phyloP scores from a whole-genome alignment of 2,888 invertebrate genomes.

The Andrena hattorfiana region DNA sequence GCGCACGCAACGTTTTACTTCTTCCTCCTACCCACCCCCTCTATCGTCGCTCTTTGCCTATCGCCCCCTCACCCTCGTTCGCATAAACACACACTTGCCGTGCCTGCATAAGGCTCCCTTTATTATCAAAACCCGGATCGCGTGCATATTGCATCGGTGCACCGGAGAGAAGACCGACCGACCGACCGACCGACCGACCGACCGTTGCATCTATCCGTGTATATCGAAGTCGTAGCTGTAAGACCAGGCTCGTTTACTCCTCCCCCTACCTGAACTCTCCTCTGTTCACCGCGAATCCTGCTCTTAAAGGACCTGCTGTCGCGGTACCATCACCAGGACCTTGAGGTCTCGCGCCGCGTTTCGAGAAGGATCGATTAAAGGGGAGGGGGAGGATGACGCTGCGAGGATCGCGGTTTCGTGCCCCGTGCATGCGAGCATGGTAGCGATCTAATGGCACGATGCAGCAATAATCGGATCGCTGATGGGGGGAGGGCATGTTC shows the following conservation, averaged over 20 bases:
- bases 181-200: slow-evolving; percentile 42
- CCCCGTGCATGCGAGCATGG: no score
- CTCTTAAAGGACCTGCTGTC: slow-evolving; percentile 54
- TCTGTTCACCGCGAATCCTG: slow-evolving; percentile 40
- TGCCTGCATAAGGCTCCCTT: slow-evolving; percentile 78
- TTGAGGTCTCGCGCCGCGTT: slow-evolving; percentile 21
- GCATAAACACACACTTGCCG: slow-evolving; percentile 78
- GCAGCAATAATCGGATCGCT: background rate
- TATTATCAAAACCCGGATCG: slow-evolving; percentile 80
- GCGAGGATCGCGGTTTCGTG: slow-evolving; percentile 19
- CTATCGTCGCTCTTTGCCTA: slow-evolving; percentile 53
- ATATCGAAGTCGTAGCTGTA: slow-evolving; percentile 58
- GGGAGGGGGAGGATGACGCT: background rate
- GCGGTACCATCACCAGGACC: slow-evolving; percentile 33
- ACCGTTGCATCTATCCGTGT: slow-evolving; percentile 61
- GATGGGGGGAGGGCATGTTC: background rate
- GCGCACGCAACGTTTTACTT: slow-evolving; percentile 41
- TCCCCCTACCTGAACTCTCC: slow-evolving; percentile 21
- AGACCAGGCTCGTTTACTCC: slow-evolving; percentile 57
- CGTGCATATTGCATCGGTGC: slow-evolving; percentile 81
- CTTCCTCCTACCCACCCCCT: slow-evolving; percentile 17
- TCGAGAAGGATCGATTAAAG: slow-evolving; percentile 32
- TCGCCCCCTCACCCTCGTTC: slow-evolving; percentile 64
- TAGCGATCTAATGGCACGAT: background rate
- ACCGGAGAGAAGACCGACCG: slow-evolving; percentile 62